Evolutionary conservation across 2,113 vertebrate genomes (phyloP).

Genomic region (Melanostigma gelatinosum): DNA sequence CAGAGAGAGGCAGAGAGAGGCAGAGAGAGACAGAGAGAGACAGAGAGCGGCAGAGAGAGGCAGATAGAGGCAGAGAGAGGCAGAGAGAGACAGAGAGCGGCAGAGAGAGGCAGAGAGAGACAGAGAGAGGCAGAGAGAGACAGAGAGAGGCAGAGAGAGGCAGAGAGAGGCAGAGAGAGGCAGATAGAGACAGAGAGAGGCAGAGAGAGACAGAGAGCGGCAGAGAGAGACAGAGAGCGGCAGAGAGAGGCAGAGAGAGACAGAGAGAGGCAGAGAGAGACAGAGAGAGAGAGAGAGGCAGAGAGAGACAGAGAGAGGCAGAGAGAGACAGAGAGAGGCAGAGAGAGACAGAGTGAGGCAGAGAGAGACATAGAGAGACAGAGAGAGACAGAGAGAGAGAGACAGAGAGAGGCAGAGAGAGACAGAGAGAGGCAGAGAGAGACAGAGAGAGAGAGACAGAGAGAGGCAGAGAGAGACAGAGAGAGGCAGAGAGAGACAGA

Average conservation of each 20-base stretch:
- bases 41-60: no score
- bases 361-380: no score
- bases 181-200: no score
- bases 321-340: slow-evolving; percentile 22
- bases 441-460: no score
- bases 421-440: slow-evolving; percentile 27
- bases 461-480: slow-evolving; percentile 20
- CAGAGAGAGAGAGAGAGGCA: slow-evolving; percentile 26
- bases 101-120: slow-evolving; percentile 27
- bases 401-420: slow-evolving; percentile 30
- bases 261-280: slow-evolving; percentile 23
- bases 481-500: slow-evolving; percentile 34
- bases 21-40: slow-evolving; percentile 26
- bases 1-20: slow-evolving; percentile 22
- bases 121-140: slow-evolving; percentile 23
- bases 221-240: no score
- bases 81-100: slow-evolving; percentile 21
- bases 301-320: slow-evolving; percentile 23
- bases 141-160: slow-evolving; percentile 22
- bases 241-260: slow-evolving; percentile 27
- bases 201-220: slow-evolving; percentile 26
- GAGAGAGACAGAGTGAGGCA: no score
- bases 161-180: slow-evolving; percentile 27
- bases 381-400: slow-evolving; percentile 17
- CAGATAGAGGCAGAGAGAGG: slow-evolving; percentile 27